Evolutionary conservation across 2,113 vertebrate genomes (phyloP).

Genomic region (Camarhynchus parvulus): DNA sequence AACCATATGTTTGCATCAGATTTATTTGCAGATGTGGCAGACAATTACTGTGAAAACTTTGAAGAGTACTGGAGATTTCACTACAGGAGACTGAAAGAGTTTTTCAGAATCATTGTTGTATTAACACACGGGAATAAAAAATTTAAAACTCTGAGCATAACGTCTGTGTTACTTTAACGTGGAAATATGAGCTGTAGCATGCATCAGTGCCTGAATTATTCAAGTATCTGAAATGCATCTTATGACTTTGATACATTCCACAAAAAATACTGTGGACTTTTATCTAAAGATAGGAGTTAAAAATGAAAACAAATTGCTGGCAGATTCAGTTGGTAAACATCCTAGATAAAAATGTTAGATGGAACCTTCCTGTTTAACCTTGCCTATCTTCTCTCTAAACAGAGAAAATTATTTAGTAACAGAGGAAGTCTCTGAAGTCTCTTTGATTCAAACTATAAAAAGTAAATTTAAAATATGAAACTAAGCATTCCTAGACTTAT

Average conservation of each 20-base stretch:
- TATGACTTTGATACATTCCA: background rate
- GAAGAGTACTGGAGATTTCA: background rate
- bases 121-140: background rate
- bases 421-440: background rate
- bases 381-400: background rate
- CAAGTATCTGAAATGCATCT: constrained; percentile 27
- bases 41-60: background rate
- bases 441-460: background rate
- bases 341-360: background rate
- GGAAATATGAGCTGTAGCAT: background rate
- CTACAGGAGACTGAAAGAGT: background rate
- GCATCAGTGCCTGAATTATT: constrained; percentile 29
- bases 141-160: constrained; percentile 9
- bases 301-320: background rate
- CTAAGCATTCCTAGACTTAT: background rate
- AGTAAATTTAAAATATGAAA: background rate
- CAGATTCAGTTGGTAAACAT: background rate
- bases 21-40: background rate
- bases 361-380: background rate
- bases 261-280: background rate
- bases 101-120: background rate
- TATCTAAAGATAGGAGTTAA: background rate
- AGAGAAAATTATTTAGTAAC: background rate
- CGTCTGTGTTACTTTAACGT: background rate
- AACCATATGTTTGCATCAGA: background rate